Conservation (phyloP, 2,797 vertebrate genomes). For the Gastrophryne carolinensis region DNA sequence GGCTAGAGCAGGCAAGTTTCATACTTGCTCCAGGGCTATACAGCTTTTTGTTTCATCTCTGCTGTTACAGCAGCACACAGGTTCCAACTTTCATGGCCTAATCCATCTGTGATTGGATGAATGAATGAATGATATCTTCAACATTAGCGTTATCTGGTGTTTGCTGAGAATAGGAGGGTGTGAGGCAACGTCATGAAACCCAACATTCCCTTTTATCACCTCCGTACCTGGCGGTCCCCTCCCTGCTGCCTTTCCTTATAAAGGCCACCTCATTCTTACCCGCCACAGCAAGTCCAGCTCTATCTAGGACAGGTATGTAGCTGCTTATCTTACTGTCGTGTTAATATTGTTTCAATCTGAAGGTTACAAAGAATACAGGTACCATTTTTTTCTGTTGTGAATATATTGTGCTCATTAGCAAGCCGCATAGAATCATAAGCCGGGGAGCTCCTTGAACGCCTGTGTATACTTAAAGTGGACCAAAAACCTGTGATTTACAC, state of each 20-base stretch:
- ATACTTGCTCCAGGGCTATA: not conserved
- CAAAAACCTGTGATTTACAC: not conserved
- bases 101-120: not conserved
- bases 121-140: not conserved
- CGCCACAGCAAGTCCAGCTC: not conserved
- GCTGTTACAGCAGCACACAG: no score
- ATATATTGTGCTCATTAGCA: no score
- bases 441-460: not conserved
- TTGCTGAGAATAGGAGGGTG: not conserved
- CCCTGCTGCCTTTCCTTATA: slow-evolving; percentile 1
- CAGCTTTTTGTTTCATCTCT: not conserved
- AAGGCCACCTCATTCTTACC: not conserved
- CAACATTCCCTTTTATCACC: not conserved
- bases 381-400: no score
- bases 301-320: not conserved
- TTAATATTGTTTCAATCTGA: not conserved
- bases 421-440: no score
- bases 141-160: not conserved
- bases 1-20: not conserved
- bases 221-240: not conserved
- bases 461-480: not conserved
- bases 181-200: not conserved
- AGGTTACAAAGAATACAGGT: not conserved
- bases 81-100: not conserved
- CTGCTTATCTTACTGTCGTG: not conserved